A percentile compares a stretch with the other conserved stretches of the same genome.
phyloP scores from a whole-genome alignment of 2,113 vertebrate species.

The Podiceps cristatus region DNA sequence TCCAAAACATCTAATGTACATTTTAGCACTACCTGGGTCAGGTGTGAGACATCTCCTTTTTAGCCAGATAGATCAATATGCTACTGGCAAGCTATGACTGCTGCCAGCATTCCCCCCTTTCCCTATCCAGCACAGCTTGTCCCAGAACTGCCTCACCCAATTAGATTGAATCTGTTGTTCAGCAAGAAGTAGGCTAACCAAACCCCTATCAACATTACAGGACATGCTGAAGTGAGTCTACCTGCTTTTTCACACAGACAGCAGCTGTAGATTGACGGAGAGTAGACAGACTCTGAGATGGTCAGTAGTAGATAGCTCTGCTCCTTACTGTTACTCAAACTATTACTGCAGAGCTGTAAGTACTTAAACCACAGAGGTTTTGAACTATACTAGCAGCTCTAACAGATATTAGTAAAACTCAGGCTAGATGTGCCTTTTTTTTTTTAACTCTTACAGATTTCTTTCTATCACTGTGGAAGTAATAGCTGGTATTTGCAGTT shows the following conservation, averaged over 20 bases:
- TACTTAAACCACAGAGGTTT: not conserved
- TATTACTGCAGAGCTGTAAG: not conserved
- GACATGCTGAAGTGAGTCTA: not conserved
- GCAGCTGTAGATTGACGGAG: not conserved
- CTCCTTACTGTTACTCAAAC: not conserved
- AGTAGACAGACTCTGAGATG: not conserved
- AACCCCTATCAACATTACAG: not conserved
- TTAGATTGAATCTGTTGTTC: not conserved
- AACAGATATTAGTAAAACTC: not conserved
- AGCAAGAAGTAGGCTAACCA: slow-evolving; percentile 33
- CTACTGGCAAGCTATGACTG: not conserved
- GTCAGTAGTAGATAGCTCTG: not conserved
- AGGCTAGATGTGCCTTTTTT: too few relatives aligned
- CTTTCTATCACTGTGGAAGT: not conserved
- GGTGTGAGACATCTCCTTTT: not conserved
- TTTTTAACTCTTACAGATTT: too few relatives aligned
- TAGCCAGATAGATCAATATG: not conserved
- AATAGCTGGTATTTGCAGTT: not conserved
- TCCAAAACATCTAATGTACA: not conserved
- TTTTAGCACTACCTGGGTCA: not conserved
- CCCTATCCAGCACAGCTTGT: not conserved
- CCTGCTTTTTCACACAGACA: not conserved
- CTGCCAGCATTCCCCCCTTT: not conserved
- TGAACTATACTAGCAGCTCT: not conserved
- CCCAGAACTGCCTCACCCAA: slow-evolving; percentile 39